Evolutionary conservation across 2,113 vertebrate species (phyloP), one percentile per base, ranked within the genome.

Genomic region (Hippocampus abdominalis): DNA sequence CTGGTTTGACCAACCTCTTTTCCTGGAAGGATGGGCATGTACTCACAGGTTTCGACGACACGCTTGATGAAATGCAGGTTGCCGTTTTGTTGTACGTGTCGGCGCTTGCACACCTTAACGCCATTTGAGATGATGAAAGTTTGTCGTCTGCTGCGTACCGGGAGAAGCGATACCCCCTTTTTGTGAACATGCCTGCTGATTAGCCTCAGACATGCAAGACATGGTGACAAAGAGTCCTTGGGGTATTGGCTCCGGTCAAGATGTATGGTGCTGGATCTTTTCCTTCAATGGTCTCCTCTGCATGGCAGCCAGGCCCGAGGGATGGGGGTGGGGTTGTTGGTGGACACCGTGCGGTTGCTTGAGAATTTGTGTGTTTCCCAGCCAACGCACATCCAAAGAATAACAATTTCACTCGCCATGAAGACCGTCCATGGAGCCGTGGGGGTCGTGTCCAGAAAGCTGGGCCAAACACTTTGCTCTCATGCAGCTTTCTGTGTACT

Each of bases 351-450:
- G 90, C 89, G 86, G 90, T 87, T 73, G 90, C 87, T 87, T 91
- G 88, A 91, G 90, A 91, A 91, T 85, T 84, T 81, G 74, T 72
- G 82, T 90, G 90, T 91, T 91, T 90, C 90, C 90, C 88, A 91
- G 90, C 87, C 90, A 91, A 91, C 86, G 79, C 2, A 76, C 84
- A 89, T 89, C 90, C 86, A 85, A 91, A 91, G 90, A 91, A 91
- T 90, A 91, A 90, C 88, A 91, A 91, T 91, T 90, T 90, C 81
- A 82, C 80, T 70, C 78, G 86, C 87, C 86, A 90, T 80, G 87
- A 90, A 89, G 90, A 87, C 80, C 80, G 72, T 89, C 87, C 88
- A 71, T 84, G 88, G 89, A 86, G 87, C 86, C 80, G 23, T 64
- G 79, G 86, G 81, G 87, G 85, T 86, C 69, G 29, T 74, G 83